Percentiles rank a stretch among this genome's conserved stretches.
Evolutionary conservation across 2,113 vertebrate species (phyloP).

Genomic region (Sylvia atricapilla): DNA sequence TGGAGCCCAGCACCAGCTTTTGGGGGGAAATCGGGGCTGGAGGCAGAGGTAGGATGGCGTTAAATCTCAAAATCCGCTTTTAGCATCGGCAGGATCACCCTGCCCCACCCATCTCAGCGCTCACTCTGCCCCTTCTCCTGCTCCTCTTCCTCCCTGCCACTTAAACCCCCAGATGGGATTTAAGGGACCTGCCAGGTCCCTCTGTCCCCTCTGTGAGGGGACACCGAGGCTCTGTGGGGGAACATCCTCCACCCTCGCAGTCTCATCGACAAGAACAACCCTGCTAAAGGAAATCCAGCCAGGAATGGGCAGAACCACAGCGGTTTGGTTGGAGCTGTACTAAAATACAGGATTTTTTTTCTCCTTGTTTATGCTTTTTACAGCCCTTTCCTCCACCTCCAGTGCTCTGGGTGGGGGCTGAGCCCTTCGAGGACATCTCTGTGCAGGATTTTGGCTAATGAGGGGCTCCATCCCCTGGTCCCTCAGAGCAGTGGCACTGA

Average conservation of each 20-base stretch:
- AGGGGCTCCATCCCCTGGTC: background rate
- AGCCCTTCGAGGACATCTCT: background rate
- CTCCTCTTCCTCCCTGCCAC: background rate
- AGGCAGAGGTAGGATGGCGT: background rate
- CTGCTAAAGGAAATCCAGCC: background rate
- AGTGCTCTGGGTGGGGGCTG: background rate
- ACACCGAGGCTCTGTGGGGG: rapidly evolving
- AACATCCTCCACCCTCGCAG: background rate
- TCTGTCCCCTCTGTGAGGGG: background rate
- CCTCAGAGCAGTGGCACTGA: background rate
- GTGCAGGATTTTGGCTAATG: rapidly evolving
- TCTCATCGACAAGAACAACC: too few species aligned
- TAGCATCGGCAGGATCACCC: background rate
- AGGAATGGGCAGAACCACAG: rapidly evolving
- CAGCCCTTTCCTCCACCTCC: background rate
- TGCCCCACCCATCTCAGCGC: background rate
- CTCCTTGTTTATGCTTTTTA: background rate
- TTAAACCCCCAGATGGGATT: background rate
- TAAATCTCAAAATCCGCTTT: background rate
- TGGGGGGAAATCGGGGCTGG: rapidly evolving
- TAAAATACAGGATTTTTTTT: background rate
- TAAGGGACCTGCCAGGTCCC: too few species aligned
- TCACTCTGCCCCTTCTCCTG: background rate
- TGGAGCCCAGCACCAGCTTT: background rate
- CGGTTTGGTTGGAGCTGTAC: background rate